Conservation (phyloP, 2,113 vertebrate genomes). For the Cyphomyrus plagiostoma region DNA sequence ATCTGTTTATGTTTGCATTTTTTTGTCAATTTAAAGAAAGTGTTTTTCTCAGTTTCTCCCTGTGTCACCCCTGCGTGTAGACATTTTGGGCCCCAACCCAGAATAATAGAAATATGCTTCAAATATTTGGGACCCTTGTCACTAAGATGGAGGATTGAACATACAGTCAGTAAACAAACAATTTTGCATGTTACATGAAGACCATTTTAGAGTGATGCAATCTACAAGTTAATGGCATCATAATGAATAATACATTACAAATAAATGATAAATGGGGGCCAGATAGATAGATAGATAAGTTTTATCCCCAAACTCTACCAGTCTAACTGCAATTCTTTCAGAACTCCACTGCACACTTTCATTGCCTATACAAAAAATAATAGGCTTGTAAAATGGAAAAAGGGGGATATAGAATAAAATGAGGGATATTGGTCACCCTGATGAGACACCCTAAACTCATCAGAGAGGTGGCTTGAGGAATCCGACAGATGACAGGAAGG, state of each 20-base stretch:
- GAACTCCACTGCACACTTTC: not conserved
- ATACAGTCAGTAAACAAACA: not conserved
- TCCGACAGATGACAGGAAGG: not conserved
- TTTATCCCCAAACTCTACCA: not conserved
- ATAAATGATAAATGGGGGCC: not conserved
- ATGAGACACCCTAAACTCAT: not conserved
- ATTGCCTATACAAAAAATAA: not conserved
- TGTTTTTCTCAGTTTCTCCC: not conserved
- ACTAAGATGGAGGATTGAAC: not conserved
- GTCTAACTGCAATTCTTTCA: not conserved
- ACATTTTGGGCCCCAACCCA: not conserved
- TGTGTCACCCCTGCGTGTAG: not conserved
- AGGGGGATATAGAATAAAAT: not conserved
- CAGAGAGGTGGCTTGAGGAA: not conserved
- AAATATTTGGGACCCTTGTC: not conserved
- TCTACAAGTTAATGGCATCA: not conserved
- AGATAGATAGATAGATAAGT: not conserved
- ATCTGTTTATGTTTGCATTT: not conserved
- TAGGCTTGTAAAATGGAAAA: not conserved
- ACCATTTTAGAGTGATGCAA: not conserved
- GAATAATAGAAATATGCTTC: not conserved
- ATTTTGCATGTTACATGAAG: not conserved
- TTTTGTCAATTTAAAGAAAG: not conserved
- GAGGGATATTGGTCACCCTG: not conserved
- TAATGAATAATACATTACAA: not conserved